Evolutionary conservation across 2,113 vertebrate genomes (phyloP).

Genomic region (Leucoraja erinaceus): DNA sequence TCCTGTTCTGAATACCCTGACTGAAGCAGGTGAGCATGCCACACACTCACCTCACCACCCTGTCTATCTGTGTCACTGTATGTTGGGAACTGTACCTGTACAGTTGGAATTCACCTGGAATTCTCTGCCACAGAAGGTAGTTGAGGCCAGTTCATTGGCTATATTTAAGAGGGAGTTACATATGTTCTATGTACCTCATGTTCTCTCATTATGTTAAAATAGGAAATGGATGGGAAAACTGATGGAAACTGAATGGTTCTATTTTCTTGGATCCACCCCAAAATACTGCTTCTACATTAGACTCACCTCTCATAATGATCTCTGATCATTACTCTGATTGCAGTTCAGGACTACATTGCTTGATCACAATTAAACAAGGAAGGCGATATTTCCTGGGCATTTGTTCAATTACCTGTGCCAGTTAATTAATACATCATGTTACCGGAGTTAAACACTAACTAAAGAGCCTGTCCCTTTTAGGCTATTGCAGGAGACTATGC

Average conservation of each 20-base stretch:
- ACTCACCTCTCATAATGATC: not conserved
- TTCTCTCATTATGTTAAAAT: not conserved
- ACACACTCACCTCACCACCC: no score
- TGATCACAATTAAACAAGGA: not conserved
- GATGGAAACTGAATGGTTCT: not conserved
- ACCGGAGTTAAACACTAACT: not conserved
- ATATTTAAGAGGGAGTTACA: no score
- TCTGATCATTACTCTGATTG: not conserved
- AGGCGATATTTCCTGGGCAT: not conserved
- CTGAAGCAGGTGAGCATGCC: no score
- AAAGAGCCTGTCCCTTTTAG: no score
- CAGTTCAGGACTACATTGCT: not conserved
- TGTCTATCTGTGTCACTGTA: no score
- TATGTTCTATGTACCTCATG: no score
- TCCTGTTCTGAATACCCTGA: no score
- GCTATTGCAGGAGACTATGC: no score
- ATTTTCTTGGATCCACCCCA: not conserved
- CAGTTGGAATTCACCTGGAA: no score
- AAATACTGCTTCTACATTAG: not conserved
- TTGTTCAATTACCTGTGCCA: not conserved
- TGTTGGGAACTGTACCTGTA: no score
- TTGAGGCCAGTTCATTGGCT: no score
- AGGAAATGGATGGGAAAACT: not conserved
- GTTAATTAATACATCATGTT: not conserved
- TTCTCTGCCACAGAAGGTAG: no score